phyloP scores from a whole-genome alignment of 2,113 vertebrate species.

The Phalacrocorax pelagicus region DNA sequence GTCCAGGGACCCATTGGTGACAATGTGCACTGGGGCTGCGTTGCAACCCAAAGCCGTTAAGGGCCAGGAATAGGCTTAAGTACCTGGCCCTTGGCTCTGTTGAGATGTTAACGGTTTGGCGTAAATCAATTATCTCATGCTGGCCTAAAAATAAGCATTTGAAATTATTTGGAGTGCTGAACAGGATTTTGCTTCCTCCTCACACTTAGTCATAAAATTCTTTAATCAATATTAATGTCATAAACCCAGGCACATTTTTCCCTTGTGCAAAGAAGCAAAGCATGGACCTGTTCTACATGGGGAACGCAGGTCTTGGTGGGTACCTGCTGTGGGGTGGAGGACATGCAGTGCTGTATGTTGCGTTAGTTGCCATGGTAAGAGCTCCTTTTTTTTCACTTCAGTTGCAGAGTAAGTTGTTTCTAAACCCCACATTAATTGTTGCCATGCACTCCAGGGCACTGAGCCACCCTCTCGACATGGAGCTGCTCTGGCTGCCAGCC shows the following conservation, averaged over 20 bases:
- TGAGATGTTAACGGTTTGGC: background rate
- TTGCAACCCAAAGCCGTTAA: fast-evolving
- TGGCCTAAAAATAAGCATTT: conserved; percentile 36
- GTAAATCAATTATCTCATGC: background rate
- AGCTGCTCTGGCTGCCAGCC: background rate
- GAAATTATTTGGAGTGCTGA: background rate
- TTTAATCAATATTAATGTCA: background rate
- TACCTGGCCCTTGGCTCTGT: background rate
- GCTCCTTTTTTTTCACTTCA: background rate
- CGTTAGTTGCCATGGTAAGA: background rate
- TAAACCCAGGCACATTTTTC: background rate
- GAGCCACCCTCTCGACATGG: background rate
- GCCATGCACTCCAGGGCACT: background rate
- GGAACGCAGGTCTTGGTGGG: background rate
- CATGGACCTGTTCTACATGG: background rate
- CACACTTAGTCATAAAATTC: conserved; percentile 27
- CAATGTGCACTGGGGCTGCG: background rate
- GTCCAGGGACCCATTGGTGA: background rate
- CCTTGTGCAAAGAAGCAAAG: background rate
- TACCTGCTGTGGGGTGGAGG: background rate
- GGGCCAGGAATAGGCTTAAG: background rate
- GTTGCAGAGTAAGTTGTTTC: background rate
- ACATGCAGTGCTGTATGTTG: background rate
- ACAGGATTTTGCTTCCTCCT: conserved; percentile 44
- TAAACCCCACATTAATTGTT: background rate